A percentile compares a stretch with the other conserved stretches of the same genome.
phyloP scores from a whole-genome alignment of 2,113 vertebrate species.

The Malurus cyaneus region DNA sequence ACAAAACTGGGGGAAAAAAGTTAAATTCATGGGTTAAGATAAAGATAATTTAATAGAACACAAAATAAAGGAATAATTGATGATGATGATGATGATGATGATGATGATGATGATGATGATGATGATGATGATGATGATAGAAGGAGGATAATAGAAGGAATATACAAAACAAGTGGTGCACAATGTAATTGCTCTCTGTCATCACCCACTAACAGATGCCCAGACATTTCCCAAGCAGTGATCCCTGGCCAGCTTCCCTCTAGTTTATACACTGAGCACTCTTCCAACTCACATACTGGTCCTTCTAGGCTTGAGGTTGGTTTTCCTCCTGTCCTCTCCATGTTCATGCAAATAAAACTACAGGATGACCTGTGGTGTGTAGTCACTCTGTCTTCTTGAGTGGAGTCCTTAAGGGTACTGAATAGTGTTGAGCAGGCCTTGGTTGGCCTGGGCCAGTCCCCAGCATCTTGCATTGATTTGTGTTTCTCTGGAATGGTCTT shows the following conservation, averaged over 20 bases:
- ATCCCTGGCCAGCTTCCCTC: background rate
- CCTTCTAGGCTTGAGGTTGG: background rate
- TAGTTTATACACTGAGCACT: background rate
- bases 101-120: background rate
- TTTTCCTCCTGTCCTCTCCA: background rate
- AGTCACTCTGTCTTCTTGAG: background rate
- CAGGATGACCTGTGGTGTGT: background rate
- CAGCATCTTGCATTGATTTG: background rate
- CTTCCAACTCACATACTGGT: background rate
- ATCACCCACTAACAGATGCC: background rate
- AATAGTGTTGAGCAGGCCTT: background rate
- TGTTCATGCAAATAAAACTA: background rate
- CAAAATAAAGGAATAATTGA: background rate
- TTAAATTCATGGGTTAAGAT: background rate
- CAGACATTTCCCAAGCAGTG: background rate
- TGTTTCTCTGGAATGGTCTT: background rate
- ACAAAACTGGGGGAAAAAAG: background rate
- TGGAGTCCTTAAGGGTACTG: background rate
- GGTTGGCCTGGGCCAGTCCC: background rate
- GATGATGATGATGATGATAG: too few species aligned
- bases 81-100: background rate
- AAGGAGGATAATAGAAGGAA: background rate
- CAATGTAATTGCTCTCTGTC: background rate
- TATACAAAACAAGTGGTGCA: background rate
- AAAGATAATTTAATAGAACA: background rate